These are phyloP conservation scores for Dolichallabes microphthalmus DNA, from an alignment of 2,113 vertebrate species.

Conservation along the genomic window DNA sequence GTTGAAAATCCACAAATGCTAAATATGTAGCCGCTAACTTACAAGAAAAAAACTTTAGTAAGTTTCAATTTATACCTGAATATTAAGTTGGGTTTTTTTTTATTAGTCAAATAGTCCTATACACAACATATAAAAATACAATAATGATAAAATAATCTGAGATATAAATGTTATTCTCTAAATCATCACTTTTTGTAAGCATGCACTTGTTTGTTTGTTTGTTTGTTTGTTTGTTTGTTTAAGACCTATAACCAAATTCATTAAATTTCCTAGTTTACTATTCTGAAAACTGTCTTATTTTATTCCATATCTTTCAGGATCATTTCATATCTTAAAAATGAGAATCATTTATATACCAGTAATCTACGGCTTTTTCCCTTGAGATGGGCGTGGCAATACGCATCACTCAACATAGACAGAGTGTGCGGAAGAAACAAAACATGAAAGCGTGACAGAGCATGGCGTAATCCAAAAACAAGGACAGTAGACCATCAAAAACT, in stretches of 20 bases:
- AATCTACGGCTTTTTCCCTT: too few relatives aligned
- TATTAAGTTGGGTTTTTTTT: neutral
- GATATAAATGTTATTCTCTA: neutral
- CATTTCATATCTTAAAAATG: neutral
- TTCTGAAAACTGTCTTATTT: neutral
- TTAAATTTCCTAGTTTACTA: neutral
- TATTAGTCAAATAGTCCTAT: neutral
- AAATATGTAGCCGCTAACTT: too few relatives aligned
- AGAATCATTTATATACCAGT: too few relatives aligned
- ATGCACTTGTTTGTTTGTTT: neutral
- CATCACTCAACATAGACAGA: too few relatives aligned
- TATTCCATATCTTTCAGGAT: neutral
- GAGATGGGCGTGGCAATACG: too few relatives aligned
- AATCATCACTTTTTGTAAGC: neutral
- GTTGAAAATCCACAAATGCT: neutral
- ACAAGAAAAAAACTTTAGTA: too few relatives aligned
- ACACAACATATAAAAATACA: neutral
- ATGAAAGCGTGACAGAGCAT: neutral
- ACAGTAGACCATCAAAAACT: too few relatives aligned
- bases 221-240: neutral
- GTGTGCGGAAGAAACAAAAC: too few relatives aligned
- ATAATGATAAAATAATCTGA: neutral
- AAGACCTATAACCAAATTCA: neutral
- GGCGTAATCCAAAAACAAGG: too few relatives aligned
- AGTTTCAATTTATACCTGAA: too few relatives aligned